Conservation (phyloP, 2,797 vertebrate genomes). For the Acrossocheilus fasciatus region DNA sequence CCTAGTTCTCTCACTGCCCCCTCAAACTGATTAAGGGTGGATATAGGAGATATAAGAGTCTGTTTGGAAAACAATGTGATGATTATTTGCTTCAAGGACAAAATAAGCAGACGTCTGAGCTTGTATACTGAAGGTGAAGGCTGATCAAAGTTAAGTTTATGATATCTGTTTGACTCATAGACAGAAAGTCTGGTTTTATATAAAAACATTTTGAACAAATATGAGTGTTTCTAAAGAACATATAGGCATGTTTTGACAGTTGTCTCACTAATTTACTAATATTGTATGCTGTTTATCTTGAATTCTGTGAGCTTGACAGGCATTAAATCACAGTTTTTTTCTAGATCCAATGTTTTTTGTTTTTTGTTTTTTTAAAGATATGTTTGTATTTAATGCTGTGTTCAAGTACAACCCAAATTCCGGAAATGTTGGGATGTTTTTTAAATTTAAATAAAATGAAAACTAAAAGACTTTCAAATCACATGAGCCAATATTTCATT, state of each 20-base stretch:
- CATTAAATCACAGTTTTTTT: not conserved
- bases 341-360: not conserved
- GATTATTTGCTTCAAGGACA: not conserved
- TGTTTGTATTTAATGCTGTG: not conserved
- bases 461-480: too few species aligned
- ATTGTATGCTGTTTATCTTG: not conserved
- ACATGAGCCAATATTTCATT: too few species aligned
- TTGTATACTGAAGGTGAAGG: not conserved
- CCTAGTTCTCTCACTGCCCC: not conserved
- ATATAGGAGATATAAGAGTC: not conserved
- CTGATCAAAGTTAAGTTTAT: not conserved
- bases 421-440: too few species aligned
- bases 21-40: not conserved
- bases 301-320: not conserved
- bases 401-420: too few species aligned
- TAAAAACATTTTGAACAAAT: not conserved
- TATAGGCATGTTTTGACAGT: not conserved
- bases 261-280: not conserved
- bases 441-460: too few species aligned
- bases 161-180: not conserved
- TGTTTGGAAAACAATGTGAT: not conserved
- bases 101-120: not conserved
- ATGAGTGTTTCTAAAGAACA: not conserved
- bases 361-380: not conserved
- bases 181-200: not conserved